Evolutionary conservation across 2,113 vertebrate genomes (phyloP), one percentile per base, ranked within the genome.

Genomic region (Ceratotherium simum): DNA sequence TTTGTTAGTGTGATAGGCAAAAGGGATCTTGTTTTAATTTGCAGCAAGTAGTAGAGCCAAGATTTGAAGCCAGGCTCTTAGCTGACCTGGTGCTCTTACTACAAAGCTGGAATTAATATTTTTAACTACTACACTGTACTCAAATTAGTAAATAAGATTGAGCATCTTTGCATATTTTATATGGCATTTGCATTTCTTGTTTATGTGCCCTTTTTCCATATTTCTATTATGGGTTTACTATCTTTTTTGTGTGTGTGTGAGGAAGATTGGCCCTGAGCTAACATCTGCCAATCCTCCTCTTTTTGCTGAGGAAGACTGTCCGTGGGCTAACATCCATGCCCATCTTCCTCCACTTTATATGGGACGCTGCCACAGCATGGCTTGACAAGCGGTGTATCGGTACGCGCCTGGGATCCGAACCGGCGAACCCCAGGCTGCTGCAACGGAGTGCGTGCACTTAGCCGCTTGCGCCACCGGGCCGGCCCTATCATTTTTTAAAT

Each of bases 21-120:
- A 94, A 80, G 51, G 54, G 33, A 80, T 87, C 73, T 94, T 87
- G 51, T 87, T 80, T 87, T 70, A 42, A 51, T 94, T 87, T 87
- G 64, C 4, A 78, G 11, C 48, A 80, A 87, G 25, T 87, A 36
- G 8, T 51, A 70, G 75, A 94, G 39, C 51, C 64, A 48, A 21
- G 39, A 31, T 60, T 79, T 87, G 31, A 87, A 80, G 42, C 23
- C n/a, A 85, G 70, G 12, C 70, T 64, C 46, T 93, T 84, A 54
- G 54, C 8, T 76, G 36, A 85, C 20, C n/a, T 85, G n/a, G 10
- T 65, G n/a, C 20, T 93, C 36, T 78, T 46, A 46, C 72, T 86
- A 78, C 16, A 78, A 86, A 93, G 39, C 73, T 58, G 29, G 3
- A 87, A 69, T 72, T 78, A 79, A 80, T 60, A 87, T 54, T 83